Evolutionary conservation across 2,113 vertebrate species (phyloP).

Genomic region (Leuciscus idus): DNA sequence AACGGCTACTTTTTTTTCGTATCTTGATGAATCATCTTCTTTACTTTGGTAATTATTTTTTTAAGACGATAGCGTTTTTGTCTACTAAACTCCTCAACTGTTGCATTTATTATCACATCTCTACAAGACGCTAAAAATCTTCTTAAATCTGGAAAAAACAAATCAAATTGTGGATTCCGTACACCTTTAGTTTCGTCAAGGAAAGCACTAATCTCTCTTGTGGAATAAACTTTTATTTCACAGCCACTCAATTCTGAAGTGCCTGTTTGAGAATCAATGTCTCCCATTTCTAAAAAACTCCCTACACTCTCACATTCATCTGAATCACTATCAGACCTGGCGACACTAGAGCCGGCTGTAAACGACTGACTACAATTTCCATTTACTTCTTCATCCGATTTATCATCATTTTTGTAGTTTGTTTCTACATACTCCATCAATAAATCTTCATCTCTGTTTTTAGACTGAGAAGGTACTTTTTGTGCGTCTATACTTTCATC

Average conservation of each 20-base stretch:
- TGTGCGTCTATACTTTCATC: too few species aligned
- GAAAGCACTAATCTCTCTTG: not conserved
- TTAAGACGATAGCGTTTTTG: too few species aligned
- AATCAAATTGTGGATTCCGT: too few species aligned
- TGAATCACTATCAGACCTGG: not conserved
- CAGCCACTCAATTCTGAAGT: not conserved
- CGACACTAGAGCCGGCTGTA: not conserved
- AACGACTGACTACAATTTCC: not conserved
- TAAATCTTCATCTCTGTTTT: not conserved
- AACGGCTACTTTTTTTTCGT: too few species aligned
- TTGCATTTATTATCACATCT: too few species aligned
- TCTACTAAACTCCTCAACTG: too few species aligned
- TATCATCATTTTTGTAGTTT: not conserved
- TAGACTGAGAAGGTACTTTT: not conserved
- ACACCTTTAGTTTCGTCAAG: not conserved
- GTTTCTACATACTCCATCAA: not conserved
- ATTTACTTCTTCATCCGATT: not conserved
- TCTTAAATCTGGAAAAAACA: too few species aligned
- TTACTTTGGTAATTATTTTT: too few species aligned
- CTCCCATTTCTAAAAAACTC: not conserved
- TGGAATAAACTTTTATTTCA: not conserved
- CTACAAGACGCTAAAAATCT: too few species aligned
- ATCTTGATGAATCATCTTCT: too few species aligned
- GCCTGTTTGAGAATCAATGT: not conserved
- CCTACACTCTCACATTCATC: not conserved